Evolutionary conservation across 2,113 vertebrate genomes (phyloP).

Genomic region (Hippocampus abdominalis): DNA sequence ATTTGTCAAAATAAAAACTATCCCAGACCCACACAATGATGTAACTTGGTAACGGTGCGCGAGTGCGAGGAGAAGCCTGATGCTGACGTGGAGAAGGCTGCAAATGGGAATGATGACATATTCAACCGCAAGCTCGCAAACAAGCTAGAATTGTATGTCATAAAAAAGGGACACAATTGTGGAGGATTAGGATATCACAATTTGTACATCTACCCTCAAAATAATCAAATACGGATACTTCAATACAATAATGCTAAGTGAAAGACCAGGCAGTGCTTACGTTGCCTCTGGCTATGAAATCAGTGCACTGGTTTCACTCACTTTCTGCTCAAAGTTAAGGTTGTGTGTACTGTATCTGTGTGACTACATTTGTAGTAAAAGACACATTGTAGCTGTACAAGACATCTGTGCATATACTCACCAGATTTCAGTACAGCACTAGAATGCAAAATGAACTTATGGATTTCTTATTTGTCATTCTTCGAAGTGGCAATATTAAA

Average conservation of each 20-base stretch:
- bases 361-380: neutral
- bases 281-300: neutral
- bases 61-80: slow-evolving; percentile 17
- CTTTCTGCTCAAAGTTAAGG: neutral
- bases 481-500: neutral
- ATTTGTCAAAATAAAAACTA: slow-evolving; percentile 27
- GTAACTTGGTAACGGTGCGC: slow-evolving; percentile 39
- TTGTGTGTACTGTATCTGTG: neutral
- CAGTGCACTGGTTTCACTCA: neutral
- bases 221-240: neutral
- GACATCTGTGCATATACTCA: slow-evolving; percentile 25
- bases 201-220: neutral
- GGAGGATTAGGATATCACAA: neutral
- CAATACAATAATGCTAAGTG: neutral
- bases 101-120: slow-evolving; percentile 30
- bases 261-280: neutral
- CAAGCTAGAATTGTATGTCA: slow-evolving; percentile 9
- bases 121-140: slow-evolving; percentile 1
- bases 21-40: slow-evolving; percentile 16
- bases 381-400: neutral
- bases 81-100: slow-evolving; percentile 22
- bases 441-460: slow-evolving; percentile 7
- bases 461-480: neutral
- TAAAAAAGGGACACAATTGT: neutral
- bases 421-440: neutral